Base-by-base conservation (phyloP, 2,113 vertebrate species). In the Periophthalmodon schlosseri region DNA sequence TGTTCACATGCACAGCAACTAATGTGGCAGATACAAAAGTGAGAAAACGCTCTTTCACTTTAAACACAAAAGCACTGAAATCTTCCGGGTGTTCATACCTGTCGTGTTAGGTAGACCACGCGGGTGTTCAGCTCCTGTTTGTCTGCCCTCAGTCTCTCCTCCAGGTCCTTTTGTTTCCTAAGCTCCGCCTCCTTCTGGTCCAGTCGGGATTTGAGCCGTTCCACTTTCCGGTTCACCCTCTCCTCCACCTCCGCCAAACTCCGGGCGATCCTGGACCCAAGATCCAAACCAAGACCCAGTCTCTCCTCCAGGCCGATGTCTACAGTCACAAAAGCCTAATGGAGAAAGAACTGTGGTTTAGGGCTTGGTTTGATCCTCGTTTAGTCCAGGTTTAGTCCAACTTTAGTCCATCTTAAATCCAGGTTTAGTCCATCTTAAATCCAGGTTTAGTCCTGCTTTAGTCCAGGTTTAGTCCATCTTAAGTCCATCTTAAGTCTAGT, bases 121-220 rank as follows among this genome's bases (percentile, higher is more conserved):
- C 73, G 87, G 60, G 90, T 79, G 73, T 93, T 91, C 21, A 86
- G 87, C 60, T 93, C 87, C 23, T 71, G 67, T 66, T 87, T 93
- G 82, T 92, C 89, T 0, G 65, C 74, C 73, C 64, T 83, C 76
- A 93, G 87, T 2, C 67, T 84, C 4, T 91, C 87, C 3, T 75
- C 76, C 2, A 82, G 75, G 6, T 21, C 54, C 70, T 76, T 76
- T 49, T 84, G 82, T 21, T 5, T 14, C 33, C 79, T n/a, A 15
- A 93, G 89, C 82, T 90, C 89, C 56, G 9, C 70, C 73, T 88
- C 90, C 77, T 87, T 86, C 47, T 67, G 78, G 74, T 77, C 80
- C 2, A 93, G 87, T 83, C 87, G 87, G 57, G 58, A 87, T 75
- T 68, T 88, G 78, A 93, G 79, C 0, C 66, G 65, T 0, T 67